Percentiles rank a stretch among this genome's conserved stretches.
phyloP scores from a whole-genome alignment of 2,113 vertebrate species.

The Ibidorhyncha struthersii region DNA sequence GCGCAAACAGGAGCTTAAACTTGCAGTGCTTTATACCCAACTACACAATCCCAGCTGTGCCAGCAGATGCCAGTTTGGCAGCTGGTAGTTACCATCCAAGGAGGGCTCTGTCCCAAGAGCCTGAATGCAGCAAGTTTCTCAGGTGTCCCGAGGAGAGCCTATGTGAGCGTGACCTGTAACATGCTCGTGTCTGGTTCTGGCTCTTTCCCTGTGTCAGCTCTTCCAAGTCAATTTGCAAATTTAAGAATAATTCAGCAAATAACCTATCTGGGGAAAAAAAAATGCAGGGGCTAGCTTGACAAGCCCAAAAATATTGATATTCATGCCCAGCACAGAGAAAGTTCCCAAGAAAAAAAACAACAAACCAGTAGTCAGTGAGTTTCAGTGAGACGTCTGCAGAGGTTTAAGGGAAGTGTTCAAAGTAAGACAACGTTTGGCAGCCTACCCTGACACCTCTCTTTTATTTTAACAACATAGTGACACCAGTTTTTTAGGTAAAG shows the following conservation, averaged over 20 bases:
- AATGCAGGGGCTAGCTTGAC: neutral
- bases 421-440: neutral
- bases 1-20: neutral
- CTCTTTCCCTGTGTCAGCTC: neutral
- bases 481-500: neutral
- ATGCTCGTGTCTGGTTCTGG: accelerated
- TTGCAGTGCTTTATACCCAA: neutral
- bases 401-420: neutral
- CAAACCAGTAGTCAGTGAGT: neutral
- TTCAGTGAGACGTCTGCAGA: neutral
- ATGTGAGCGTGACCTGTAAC: accelerated
- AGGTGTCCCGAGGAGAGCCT: accelerated
- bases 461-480: neutral
- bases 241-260: neutral
- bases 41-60: accelerated
- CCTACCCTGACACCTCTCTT: neutral
- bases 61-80: neutral
- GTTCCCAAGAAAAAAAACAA: neutral
- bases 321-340: neutral
- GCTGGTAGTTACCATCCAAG: neutral
- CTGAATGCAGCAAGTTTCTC: neutral
- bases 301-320: neutral
- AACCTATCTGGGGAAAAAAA: neutral
- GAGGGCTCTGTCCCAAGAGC: neutral
- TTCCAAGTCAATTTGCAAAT: neutral